Evolutionary conservation across 2,797 vertebrate genomes (phyloP), one percentile per base, ranked within the genome.

Genomic region (Spizella passerina): DNA sequence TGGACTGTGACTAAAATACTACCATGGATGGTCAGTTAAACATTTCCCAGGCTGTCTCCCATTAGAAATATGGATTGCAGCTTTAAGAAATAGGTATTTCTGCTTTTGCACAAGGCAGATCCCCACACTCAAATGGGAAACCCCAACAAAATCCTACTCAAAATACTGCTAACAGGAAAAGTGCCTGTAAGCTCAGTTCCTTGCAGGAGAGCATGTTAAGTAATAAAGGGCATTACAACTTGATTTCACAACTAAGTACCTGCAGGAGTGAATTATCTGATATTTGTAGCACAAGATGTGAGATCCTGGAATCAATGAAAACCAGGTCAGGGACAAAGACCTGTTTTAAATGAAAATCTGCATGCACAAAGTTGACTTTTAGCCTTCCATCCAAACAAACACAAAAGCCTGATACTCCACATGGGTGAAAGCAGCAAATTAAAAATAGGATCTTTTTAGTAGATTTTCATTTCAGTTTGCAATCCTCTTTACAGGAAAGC

Each of bases 351-450:
- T 24, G 9, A 46, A 88, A 82, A 82, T 30, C 36, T 70, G 34
- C n/a, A 65, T 2, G n/a, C 0, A 0, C 2, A 7, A 87, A 30
- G n/a, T 24, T 79, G 41, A 72, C 38, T 77, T 77, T 39, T 5
- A 79, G 32, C 64, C 41, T 88, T 84, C 36, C 56, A 85, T 36
- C 24, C 36, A 56, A 73, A 30, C 46, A 73, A 87, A 85, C 60
- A 85, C 34, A 94, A 89, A 89, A 57, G 11, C 60, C 43, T 20
- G 26, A 57, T 38, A 70, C 64, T 43, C 71, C 32, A 53, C 29
- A 27, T 2, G 14, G 44, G 29, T 70, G 64, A 92, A 70, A 84
- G 69, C 30, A 89, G 29, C 12, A 89, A 86, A 95, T 82, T 85
- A 77, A 84, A 88, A 30, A 2, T 0, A 63, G 69, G 34, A 59